Evolutionary conservation across 2,113 vertebrate genomes (phyloP).

Genomic region (Stictonetta naevosa): DNA sequence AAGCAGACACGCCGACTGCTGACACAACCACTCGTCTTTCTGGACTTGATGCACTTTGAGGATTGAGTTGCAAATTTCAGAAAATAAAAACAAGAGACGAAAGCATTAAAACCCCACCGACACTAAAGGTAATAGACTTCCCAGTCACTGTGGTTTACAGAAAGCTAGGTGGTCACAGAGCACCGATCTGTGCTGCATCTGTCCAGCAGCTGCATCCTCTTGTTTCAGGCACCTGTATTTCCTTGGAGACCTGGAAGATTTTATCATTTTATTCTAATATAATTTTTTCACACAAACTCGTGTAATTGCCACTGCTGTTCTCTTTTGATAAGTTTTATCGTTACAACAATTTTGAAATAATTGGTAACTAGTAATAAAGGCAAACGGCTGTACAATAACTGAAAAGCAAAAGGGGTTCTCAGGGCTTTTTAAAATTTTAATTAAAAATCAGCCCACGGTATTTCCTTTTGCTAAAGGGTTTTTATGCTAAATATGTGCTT

Average conservation of each 20-base stretch:
- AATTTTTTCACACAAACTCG: background rate
- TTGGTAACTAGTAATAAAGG: background rate
- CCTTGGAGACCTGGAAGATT: background rate
- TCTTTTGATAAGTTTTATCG: background rate
- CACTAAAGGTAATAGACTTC: background rate
- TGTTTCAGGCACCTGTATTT: background rate
- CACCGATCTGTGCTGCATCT: background rate
- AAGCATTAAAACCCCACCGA: background rate
- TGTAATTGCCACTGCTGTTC: background rate
- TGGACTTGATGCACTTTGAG: background rate
- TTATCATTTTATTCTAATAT: background rate
- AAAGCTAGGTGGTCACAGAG: background rate
- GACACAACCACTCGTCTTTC: background rate
- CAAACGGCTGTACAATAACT: background rate
- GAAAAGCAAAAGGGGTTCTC: background rate
- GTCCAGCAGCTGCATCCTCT: background rate
- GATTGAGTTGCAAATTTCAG: background rate
- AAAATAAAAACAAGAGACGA: background rate
- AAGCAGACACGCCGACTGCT: background rate
- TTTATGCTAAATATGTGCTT: background rate
- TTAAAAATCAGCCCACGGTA: background rate
- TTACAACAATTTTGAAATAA: background rate
- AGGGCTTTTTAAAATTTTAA: accelerated
- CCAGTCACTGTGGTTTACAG: background rate
- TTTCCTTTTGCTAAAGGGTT: background rate